phyloP scores from a whole-genome alignment of 2,113 vertebrate species.

The Ceyx margarethae region DNA sequence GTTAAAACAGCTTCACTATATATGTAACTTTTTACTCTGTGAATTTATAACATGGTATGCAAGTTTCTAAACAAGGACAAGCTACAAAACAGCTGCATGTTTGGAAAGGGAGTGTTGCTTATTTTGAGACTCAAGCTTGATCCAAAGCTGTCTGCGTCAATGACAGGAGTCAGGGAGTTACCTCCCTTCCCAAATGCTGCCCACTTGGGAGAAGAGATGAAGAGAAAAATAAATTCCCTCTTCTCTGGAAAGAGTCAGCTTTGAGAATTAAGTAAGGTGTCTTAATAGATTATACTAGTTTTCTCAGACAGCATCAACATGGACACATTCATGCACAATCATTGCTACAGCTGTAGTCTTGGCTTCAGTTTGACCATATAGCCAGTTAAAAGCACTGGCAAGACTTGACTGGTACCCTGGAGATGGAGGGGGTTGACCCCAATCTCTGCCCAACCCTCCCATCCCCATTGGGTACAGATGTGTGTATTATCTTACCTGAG shows the following conservation, averaged over 20 bases:
- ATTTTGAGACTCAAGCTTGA: not conserved
- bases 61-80: not conserved
- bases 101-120: not conserved
- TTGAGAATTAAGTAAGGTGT: not conserved
- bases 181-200: not conserved
- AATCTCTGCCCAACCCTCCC: not conserved
- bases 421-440: not conserved
- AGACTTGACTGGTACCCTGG: not conserved
- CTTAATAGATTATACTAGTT: not conserved
- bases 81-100: not conserved
- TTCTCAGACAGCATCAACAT: not conserved
- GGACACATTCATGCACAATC: not conserved
- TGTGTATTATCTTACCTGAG: constrained; percentile 79
- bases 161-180: not conserved
- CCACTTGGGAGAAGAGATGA: not conserved
- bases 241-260: not conserved
- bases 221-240: not conserved
- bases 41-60: not conserved
- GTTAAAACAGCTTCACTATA: not conserved
- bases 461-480: not conserved
- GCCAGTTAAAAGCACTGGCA: not conserved
- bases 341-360: not conserved
- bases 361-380: not conserved
- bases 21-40: not conserved
- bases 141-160: not conserved